Conservation (phyloP, 1,140 invertebrate genomes). For the Drosophila baimaii region DNA sequence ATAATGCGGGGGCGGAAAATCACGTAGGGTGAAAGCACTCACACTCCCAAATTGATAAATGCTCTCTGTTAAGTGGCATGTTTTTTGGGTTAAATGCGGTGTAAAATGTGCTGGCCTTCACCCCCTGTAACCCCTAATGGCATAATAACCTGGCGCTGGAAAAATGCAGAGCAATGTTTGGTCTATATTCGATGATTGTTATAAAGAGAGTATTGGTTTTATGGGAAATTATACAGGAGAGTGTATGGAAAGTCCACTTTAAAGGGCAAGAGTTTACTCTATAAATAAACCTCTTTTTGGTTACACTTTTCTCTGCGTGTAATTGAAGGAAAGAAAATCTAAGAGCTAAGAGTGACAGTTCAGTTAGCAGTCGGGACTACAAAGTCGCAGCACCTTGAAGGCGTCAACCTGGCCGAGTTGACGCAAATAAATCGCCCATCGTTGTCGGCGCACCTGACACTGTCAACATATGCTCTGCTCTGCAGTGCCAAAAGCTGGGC, state of each 20-base stretch:
- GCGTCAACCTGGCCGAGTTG: constrained; percentile 58
- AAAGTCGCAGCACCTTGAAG: constrained; percentile 41
- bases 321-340: constrained; percentile 21
- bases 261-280: background rate
- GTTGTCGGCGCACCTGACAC: constrained; percentile 59
- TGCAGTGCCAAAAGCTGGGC: constrained; percentile 17
- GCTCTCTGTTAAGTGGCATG: constrained; percentile 69
- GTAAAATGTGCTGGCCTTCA: constrained; percentile 63
- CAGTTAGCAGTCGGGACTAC: constrained; percentile 65
- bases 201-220: background rate
- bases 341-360: constrained; percentile 71
- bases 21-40: constrained; percentile 52
- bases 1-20: constrained; percentile 61
- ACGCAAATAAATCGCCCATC: constrained; percentile 77
- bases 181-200: background rate
- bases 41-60: constrained; percentile 68
- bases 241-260: accelerated
- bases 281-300: background rate
- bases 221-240: background rate
- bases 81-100: constrained; percentile 79
- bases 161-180: too few relatives aligned
- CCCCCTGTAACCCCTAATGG: constrained; percentile 43
- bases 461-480: constrained; percentile 62
- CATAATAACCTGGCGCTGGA: constrained; percentile 56
- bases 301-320: constrained; percentile 13